Conservation (phyloP, 2,113 vertebrate genomes). For the Gobiocypris rarus region DNA sequence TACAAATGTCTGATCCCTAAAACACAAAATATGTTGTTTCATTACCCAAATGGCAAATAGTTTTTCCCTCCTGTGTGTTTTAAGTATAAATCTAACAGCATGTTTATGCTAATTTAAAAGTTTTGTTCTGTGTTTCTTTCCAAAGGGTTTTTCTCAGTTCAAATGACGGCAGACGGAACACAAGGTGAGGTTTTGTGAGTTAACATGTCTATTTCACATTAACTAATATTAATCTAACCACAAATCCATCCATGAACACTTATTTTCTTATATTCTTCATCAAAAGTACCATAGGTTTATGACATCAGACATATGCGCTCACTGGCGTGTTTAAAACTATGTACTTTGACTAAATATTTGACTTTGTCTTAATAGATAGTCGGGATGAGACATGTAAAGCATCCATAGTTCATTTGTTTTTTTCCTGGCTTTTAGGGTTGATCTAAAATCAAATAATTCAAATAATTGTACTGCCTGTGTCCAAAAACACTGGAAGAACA, state of each 20-base stretch:
- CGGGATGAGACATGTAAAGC: neutral
- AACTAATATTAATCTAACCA: neutral
- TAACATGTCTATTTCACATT: neutral
- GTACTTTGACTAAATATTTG: slow-evolving; percentile 18
- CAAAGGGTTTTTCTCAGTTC: neutral
- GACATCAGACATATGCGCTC: neutral
- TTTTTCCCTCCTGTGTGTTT: too few relatives aligned
- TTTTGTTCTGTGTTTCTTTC: neutral
- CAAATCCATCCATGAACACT: neutral
- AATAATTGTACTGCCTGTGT: too few relatives aligned
- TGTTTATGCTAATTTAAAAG: neutral
- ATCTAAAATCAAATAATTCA: too few relatives aligned
- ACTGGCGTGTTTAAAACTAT: neutral
- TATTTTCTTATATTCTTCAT: neutral
- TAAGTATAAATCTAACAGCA: neutral
- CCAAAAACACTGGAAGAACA: too few relatives aligned
- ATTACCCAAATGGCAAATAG: too few relatives aligned
- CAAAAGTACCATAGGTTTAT: neutral
- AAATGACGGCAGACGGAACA: neutral
- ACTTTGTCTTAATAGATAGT: neutral
- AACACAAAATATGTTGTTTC: too few relatives aligned
- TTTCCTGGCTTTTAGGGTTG: too few relatives aligned
- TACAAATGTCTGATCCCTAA: too few relatives aligned
- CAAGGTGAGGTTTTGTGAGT: neutral
- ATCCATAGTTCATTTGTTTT: neutral